Conservation (phyloP, 2,888 invertebrate species). For the Caenorhabditis sulstoni region DNA sequence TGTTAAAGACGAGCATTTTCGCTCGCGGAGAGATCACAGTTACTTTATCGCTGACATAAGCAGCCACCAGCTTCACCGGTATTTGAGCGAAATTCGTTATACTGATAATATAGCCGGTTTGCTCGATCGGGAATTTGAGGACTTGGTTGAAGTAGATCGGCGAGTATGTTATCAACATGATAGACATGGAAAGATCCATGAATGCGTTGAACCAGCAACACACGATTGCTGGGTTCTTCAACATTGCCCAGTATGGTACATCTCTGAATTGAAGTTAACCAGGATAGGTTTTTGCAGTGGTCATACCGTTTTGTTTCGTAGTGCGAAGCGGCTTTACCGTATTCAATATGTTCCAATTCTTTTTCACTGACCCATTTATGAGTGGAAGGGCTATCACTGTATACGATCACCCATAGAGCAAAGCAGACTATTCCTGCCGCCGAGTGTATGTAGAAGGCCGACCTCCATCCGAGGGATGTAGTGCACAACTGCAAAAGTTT, state of each 20-base stretch:
- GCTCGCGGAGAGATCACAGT: conserved; percentile 14
- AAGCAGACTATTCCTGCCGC: conserved; percentile 24
- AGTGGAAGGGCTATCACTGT: conserved; percentile 25
- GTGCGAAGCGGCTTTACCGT: conserved; percentile 16
- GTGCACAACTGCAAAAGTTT: conserved; percentile 27
- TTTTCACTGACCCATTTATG: conserved; percentile 15
- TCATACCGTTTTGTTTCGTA: conserved; percentile 16
- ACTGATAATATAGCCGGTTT: conserved; percentile 36
- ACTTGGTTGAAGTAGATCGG: conserved; percentile 43
- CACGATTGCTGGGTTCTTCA: conserved; percentile 21
- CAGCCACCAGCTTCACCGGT: conserved; percentile 32
- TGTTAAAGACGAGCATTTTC: conserved; percentile 48
- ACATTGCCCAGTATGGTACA: conserved; percentile 9
- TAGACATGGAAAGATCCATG: conserved; percentile 39
- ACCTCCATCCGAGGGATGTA: conserved; percentile 36
- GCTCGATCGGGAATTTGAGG: conserved; percentile 28
- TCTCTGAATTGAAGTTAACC: not conserved
- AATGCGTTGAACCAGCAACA: conserved; percentile 49
- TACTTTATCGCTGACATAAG: conserved; percentile 36
- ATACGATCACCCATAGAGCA: conserved; percentile 28
- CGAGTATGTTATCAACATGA: conserved; percentile 30
- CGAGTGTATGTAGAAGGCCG: conserved; percentile 36
- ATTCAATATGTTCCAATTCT: conserved; percentile 37
- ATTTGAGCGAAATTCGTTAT: conserved; percentile 35
- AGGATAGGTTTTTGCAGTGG: no score